These are phyloP conservation scores for Athalia circularis DNA, from an alignment of 2,888 invertebrate genomes.

Conservation along the genomic window DNA sequence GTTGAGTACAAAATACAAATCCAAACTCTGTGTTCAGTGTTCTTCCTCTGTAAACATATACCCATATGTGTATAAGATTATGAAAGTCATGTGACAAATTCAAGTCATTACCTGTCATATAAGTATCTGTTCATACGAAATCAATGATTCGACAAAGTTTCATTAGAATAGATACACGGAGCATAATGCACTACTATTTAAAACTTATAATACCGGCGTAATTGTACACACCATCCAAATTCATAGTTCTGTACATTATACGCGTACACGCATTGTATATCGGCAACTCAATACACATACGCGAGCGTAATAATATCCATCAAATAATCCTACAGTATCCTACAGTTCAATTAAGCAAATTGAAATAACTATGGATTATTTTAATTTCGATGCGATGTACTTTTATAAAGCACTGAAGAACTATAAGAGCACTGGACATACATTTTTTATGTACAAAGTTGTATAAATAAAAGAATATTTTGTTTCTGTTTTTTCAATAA, in stretches of 20 bases:
- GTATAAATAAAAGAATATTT: constrained; percentile 12
- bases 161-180: no score
- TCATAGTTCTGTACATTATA: no score
- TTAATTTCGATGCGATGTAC: neutral
- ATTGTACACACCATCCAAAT: neutral
- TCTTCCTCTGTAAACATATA: constrained; percentile 40
- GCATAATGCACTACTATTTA: no score
- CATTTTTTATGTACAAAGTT: neutral
- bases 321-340: constrained; percentile 2
- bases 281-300: no score
- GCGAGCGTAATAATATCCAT: no score
- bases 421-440: neutral
- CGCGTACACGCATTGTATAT: no score
- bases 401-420: constrained; percentile 2
- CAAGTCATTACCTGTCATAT: neutral
- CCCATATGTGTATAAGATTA: constrained; percentile 20
- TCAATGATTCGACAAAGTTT: no score
- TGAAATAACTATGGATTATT: neutral
- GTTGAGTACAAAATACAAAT: constrained; percentile 55
- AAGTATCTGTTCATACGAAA: no score
- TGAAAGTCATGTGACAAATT: constrained; percentile 40
- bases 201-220: neutral
- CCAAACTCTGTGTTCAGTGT: constrained; percentile 54
- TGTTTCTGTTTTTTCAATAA: constrained; percentile 15
- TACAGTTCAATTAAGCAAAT: constrained; percentile 34